phyloP scores from a whole-genome alignment of 2,113 vertebrate species.

The Parus major region DNA sequence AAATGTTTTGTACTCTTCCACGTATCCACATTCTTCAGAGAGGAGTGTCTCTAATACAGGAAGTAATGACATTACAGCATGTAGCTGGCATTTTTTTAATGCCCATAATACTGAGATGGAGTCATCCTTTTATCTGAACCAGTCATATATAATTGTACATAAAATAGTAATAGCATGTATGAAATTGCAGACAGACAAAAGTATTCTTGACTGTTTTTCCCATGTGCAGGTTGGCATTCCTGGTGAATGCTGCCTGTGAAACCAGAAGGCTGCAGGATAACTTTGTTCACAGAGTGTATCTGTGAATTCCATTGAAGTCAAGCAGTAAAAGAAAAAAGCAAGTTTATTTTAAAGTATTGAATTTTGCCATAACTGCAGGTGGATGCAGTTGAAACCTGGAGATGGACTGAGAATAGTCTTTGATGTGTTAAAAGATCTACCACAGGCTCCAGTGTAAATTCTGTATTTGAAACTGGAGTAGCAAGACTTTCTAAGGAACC shows the following conservation, averaged over 20 bases:
- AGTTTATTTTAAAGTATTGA: not conserved
- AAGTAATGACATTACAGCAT: not conserved
- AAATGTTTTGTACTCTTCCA: not conserved
- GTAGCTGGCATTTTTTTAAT: conserved; percentile 33
- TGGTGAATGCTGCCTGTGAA: not conserved
- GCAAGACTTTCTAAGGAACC: not conserved
- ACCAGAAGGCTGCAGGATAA: not conserved
- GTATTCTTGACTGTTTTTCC: not conserved
- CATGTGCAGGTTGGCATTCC: not conserved
- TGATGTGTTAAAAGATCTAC: not conserved
- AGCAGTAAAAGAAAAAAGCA: not conserved
- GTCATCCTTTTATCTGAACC: not conserved
- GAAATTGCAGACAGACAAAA: not conserved
- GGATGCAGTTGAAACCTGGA: not conserved
- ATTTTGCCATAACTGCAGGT: not conserved
- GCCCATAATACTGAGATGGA: not conserved
- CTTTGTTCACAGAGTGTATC: not conserved
- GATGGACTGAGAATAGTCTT: not conserved
- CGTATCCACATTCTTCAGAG: not conserved
- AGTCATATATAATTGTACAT: not conserved
- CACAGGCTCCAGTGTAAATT: not conserved
- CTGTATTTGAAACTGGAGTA: not conserved
- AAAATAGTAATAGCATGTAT: not conserved
- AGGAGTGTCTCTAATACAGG: conserved; percentile 20
- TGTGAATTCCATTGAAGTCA: not conserved